These are phyloP conservation scores for Laterallus jamaicensis DNA, from an alignment of 2,113 vertebrate species.

Conservation along the genomic window DNA sequence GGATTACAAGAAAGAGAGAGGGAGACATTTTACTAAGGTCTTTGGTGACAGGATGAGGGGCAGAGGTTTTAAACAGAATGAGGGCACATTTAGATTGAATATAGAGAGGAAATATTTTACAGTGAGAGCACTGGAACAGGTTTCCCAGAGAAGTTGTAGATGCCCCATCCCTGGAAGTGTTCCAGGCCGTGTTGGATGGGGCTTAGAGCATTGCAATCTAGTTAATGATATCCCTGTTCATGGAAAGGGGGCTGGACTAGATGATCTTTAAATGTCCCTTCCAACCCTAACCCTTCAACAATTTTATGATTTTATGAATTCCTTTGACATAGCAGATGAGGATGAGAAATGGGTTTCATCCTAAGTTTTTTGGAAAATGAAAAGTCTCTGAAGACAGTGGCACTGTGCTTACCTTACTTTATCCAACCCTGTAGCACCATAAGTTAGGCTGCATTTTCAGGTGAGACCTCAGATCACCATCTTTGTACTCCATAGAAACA, in stretches of 20 bases:
- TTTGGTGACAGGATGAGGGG: neutral
- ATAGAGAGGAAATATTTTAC: neutral
- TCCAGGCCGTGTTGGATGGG: too few relatives aligned
- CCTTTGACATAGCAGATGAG: neutral
- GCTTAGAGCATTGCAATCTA: neutral
- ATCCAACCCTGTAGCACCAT: neutral
- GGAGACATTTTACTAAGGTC: neutral
- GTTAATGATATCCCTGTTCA: neutral
- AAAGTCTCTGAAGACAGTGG: neutral
- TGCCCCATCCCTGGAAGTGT: neutral
- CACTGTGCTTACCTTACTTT: neutral
- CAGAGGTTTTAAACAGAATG: neutral
- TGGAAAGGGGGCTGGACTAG: fast-evolving
- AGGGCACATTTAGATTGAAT: neutral
- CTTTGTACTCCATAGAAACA: neutral
- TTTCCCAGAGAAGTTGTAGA: neutral
- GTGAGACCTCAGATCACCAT: too few relatives aligned
- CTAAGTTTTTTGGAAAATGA: neutral
- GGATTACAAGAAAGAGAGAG: neutral
- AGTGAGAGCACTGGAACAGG: neutral
- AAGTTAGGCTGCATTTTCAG: neutral
- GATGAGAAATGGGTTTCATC: neutral
- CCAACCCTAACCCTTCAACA: neutral
- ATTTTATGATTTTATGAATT: neutral
- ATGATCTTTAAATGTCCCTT: neutral